Conservation (phyloP, 1,140 invertebrate genomes). For the Apis dorsata region DNA sequence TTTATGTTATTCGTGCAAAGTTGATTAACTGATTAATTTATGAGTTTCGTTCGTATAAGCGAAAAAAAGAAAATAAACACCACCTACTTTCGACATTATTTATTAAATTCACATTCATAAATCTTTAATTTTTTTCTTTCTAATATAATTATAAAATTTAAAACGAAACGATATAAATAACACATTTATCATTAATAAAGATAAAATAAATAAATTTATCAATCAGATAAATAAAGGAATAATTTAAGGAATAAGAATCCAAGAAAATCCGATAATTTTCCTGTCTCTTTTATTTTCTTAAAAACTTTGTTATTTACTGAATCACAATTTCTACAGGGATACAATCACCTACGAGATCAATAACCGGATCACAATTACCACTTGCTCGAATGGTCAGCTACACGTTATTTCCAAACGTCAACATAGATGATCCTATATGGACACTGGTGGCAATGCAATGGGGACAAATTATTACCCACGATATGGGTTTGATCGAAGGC, state of each 20-base stretch:
- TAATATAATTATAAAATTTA: too few relatives aligned
- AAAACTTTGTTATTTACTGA: too few relatives aligned
- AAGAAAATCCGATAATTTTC: neutral
- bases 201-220: neutral
- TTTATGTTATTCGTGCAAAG: neutral
- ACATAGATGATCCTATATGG: conserved; percentile 84
- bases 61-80: neutral
- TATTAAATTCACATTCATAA: too few relatives aligned
- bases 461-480: conserved; percentile 93
- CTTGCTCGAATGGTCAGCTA: conserved; percentile 86
- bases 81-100: too few relatives aligned
- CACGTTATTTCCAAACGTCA: conserved; percentile 84
- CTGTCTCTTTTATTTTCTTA: neutral
- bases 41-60: neutral
- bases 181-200: too few relatives aligned
- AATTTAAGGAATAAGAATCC: too few relatives aligned
- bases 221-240: too few relatives aligned
- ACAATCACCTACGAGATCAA: conserved; percentile 83
- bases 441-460: conserved; percentile 91
- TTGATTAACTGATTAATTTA: neutral
- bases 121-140: too few relatives aligned
- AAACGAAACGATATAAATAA: too few relatives aligned
- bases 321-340: conserved; percentile 80
- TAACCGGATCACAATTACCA: conserved; percentile 84
- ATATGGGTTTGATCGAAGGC: conserved; percentile 88